These are phyloP conservation scores for Enteromius anoplus DNA, from an alignment of 2,797 vertebrate genomes.

Conservation along the genomic window DNA sequence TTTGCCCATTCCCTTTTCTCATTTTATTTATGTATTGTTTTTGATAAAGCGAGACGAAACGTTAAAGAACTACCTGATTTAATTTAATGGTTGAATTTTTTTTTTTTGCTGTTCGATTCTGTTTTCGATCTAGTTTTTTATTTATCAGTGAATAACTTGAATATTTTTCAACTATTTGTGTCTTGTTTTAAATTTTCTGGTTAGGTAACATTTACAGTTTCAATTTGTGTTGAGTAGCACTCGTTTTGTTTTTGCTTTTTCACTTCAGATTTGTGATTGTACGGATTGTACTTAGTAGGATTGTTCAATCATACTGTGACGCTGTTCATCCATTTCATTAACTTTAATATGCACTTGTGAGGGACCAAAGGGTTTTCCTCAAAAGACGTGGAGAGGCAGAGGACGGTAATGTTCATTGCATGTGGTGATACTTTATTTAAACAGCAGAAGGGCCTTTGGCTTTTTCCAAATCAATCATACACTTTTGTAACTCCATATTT, in stretches of 20 bases:
- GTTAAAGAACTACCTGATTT: slow-evolving; percentile 43
- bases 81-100: slow-evolving; percentile 8
- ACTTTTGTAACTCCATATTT: slow-evolving; percentile 67
- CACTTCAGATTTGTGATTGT: slow-evolving; percentile 25
- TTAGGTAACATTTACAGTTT: slow-evolving; percentile 44
- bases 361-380: slow-evolving; percentile 35
- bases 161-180: slow-evolving; percentile 66
- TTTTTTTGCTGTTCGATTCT: slow-evolving; percentile 58
- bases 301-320: slow-evolving; percentile 48
- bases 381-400: slow-evolving; percentile 15
- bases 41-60: background rate
- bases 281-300: slow-evolving; percentile 17
- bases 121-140: slow-evolving; percentile 67
- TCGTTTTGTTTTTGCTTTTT: slow-evolving; percentile 36
- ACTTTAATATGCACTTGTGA: slow-evolving; percentile 51
- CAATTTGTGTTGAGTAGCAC: slow-evolving; percentile 26
- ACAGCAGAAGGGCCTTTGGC: slow-evolving; percentile 49
- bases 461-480: slow-evolving; percentile 48
- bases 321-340: slow-evolving; percentile 36
- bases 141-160: slow-evolving; percentile 70
- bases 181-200: slow-evolving; percentile 58
- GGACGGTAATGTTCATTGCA: slow-evolving; percentile 38
- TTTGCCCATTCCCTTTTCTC: slow-evolving; percentile 8
- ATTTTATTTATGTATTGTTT: slow-evolving; percentile 23
- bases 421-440: slow-evolving; percentile 53